Evolutionary conservation across 2,797 vertebrate genomes (phyloP), one percentile per base, ranked within the genome.

Genomic region (Hylomyscus alleni): DNA sequence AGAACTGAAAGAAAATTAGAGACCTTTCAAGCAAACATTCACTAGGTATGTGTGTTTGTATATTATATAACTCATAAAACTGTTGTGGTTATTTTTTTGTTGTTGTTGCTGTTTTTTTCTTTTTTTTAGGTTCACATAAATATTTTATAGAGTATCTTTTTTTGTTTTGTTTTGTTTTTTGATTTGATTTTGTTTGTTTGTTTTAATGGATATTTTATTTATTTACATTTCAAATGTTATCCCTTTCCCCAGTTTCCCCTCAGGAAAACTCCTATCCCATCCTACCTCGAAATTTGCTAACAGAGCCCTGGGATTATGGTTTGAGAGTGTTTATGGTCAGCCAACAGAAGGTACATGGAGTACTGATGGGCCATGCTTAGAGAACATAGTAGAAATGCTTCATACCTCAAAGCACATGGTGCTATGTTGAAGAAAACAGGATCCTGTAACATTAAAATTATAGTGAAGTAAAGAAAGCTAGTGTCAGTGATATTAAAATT

Each of bases 61-160:
- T 54, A 56, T 86, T 85, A 95, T 62, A 29, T 92, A 92, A 37
- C 17, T 65, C n/a, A 10, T 37, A 75, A 93, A n/a, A 94, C 75
- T 58, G 56, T 73, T 72, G n/a, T n/a, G n/a, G n/a, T n/a, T n/a
- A n/a, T n/a, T n/a, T n/a, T 76, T 24, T 24, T 54, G 56, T 60
- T 73, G 52, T 54, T 54, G 52, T 14, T 15, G 0, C 14, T 14
- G 52, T 76, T 24, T 60, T 54, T 54, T 13, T 54, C n/a, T 54
- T 54, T 76, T 24, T 60, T 60, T 58, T 24, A 58, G 58, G 22
- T 60, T 60, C 58, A 24, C 22, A 60, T 9, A 60, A 8, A 22
- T 60, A 60, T 22, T 8, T 24, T 60, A 60, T 24, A 60, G 22
- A 60, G 58, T 60, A 26, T 26, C 58, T 10, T 56, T 56, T 54